These are phyloP conservation scores for Rhynchonycteris naso DNA, from an alignment of 2,797 vertebrate genomes.

Conservation along the genomic window DNA sequence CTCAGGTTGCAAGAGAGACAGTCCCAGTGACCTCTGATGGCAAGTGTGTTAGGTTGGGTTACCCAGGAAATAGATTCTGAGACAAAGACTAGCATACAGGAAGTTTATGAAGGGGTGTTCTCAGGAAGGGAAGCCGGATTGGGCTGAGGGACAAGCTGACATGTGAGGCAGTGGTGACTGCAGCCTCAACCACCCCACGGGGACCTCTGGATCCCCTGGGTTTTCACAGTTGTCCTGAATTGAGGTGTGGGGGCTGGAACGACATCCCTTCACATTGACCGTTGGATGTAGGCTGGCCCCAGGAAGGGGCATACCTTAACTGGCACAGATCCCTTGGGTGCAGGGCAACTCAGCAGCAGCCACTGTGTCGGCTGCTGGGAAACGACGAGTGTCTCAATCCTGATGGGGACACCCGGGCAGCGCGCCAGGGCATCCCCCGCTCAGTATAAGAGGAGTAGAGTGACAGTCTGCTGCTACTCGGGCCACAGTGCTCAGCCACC, in stretches of 20 bases:
- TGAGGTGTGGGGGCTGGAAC: neutral
- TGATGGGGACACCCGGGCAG: neutral
- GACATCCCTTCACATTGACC: neutral
- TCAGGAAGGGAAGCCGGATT: neutral
- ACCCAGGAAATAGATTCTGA: neutral
- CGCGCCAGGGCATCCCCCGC: fast-evolving
- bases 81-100: neutral
- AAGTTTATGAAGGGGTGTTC: neutral
- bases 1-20: neutral
- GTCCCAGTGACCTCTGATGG: neutral
- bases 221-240: neutral
- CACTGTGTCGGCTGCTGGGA: neutral
- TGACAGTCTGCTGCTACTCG: neutral
- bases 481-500: neutral
- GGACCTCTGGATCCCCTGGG: neutral
- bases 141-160: neutral
- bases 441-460: neutral
- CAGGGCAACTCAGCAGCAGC: neutral
- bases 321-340: neutral
- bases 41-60: neutral
- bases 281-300: neutral
- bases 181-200: neutral
- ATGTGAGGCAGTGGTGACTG: too few species aligned
- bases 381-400: neutral
- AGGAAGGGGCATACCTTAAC: neutral